Conservation (phyloP, 2,888 invertebrate genomes). For the Erebia palarica region DNA sequence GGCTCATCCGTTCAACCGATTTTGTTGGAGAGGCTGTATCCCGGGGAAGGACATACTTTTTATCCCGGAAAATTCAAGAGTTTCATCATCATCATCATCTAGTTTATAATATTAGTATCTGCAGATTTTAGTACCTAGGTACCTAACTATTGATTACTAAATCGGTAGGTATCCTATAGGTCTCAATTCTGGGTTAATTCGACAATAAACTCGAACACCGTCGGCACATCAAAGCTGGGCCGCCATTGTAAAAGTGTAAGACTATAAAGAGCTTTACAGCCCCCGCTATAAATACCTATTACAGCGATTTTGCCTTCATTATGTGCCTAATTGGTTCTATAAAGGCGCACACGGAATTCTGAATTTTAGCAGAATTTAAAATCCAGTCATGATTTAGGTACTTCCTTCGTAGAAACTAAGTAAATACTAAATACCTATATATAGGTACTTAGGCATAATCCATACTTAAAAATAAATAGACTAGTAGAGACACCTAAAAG, state of each 20-base stretch:
- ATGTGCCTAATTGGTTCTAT: slow-evolving; percentile 53
- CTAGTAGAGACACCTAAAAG: too few species aligned
- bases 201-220: slow-evolving; percentile 35
- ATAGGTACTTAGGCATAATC: too few species aligned
- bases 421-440: too few species aligned
- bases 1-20: too few species aligned
- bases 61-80: too few species aligned
- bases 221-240: slow-evolving; percentile 58
- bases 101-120: too few species aligned
- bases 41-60: too few species aligned
- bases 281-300: slow-evolving; percentile 54
- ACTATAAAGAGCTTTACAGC: slow-evolving; percentile 57
- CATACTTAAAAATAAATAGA: too few species aligned
- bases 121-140: background rate
- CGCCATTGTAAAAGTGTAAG: slow-evolving; percentile 63
- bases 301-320: slow-evolving; percentile 61
- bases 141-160: background rate
- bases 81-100: too few species aligned
- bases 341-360: slow-evolving; percentile 20
- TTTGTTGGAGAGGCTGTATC: too few species aligned
- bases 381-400: background rate
- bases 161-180: background rate
- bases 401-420: too few species aligned
- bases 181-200: background rate
- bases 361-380: slow-evolving; percentile 23